These are phyloP conservation scores for Coptodon bakossiorum DNA, from an alignment of 2,113 vertebrate species.

Conservation along the genomic window DNA sequence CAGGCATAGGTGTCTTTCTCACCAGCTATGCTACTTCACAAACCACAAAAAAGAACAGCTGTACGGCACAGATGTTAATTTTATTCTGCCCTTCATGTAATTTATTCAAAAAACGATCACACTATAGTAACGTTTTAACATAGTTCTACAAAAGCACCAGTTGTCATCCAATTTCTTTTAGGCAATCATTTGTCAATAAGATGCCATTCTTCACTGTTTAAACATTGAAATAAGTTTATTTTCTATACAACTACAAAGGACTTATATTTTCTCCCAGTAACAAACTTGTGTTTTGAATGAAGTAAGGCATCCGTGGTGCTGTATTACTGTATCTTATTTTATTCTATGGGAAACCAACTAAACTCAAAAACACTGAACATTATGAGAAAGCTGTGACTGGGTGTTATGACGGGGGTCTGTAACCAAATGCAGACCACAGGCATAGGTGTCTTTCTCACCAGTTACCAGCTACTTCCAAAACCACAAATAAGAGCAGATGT, in stretches of 20 bases:
- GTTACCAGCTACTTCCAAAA: slow-evolving; percentile 24
- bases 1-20: background rate
- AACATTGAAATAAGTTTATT: too few species aligned
- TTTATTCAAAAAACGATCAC: background rate
- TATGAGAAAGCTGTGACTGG: background rate
- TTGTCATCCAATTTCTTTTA: background rate
- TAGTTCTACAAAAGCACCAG: background rate
- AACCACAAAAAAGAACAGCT: slow-evolving; percentile 45
- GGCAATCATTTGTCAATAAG: background rate
- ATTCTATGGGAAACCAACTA: background rate
- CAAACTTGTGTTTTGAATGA: background rate
- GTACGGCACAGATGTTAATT: background rate
- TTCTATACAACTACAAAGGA: background rate
- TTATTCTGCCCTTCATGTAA: background rate
- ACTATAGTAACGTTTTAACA: background rate
- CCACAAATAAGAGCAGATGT: slow-evolving; percentile 39
- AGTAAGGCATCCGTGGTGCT: background rate
- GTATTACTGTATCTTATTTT: background rate
- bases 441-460: slow-evolving; percentile 10
- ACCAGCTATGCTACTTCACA: slow-evolving; percentile 20
- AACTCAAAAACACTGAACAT: background rate
- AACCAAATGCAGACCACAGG: slow-evolving; percentile 13
- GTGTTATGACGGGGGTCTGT: background rate
- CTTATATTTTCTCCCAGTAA: background rate
- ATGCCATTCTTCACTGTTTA: background rate